Percentiles rank a stretch among this genome's conserved stretches.
These are phyloP conservation scores for Ceratina japonica DNA, from an alignment of 1,140 invertebrate genomes.

Conservation along the genomic window DNA sequence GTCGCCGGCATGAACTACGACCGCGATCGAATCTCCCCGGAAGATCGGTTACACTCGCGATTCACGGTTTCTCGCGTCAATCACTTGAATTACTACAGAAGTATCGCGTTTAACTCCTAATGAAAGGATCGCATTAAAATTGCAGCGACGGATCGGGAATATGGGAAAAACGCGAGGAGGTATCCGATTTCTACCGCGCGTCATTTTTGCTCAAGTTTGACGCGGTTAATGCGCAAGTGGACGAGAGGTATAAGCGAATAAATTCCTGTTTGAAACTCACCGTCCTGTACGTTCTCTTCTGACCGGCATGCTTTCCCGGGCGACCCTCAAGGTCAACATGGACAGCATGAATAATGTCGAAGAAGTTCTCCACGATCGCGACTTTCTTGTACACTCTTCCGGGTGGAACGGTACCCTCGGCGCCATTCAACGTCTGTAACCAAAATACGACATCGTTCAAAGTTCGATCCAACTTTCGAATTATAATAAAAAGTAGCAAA, in stretches of 20 bases:
- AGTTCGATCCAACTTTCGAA: constrained; percentile 16
- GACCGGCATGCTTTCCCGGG: constrained; percentile 95
- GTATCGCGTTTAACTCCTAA: too few relatives aligned
- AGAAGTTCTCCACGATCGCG: constrained; percentile 97
- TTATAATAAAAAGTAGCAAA: too few relatives aligned
- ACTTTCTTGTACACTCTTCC: constrained; percentile 92
- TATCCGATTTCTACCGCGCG: too few relatives aligned
- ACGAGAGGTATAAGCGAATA: too few relatives aligned
- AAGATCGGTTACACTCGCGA: neutral
- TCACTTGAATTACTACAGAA: too few relatives aligned
- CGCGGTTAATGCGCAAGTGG: neutral
- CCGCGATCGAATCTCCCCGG: neutral
- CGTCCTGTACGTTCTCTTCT: constrained; percentile 96
- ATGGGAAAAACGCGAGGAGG: too few relatives aligned
- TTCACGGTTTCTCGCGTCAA: too few relatives aligned
- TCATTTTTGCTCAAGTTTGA: neutral
- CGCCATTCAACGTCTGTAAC: constrained; percentile 77
- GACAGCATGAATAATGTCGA: constrained; percentile 97
- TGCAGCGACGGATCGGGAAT: too few relatives aligned
- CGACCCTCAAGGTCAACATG: constrained; percentile 95
- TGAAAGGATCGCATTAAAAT: too few relatives aligned
- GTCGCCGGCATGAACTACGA: constrained; percentile 9
- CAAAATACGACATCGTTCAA: constrained; percentile 29
- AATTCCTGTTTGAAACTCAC: constrained; percentile 82
- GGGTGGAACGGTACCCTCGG: constrained; percentile 76